Percentiles rank a stretch among this genome's conserved stretches.
Evolutionary conservation across 2,888 invertebrate species (phyloP).

Genomic region (Hedya salicella): DNA sequence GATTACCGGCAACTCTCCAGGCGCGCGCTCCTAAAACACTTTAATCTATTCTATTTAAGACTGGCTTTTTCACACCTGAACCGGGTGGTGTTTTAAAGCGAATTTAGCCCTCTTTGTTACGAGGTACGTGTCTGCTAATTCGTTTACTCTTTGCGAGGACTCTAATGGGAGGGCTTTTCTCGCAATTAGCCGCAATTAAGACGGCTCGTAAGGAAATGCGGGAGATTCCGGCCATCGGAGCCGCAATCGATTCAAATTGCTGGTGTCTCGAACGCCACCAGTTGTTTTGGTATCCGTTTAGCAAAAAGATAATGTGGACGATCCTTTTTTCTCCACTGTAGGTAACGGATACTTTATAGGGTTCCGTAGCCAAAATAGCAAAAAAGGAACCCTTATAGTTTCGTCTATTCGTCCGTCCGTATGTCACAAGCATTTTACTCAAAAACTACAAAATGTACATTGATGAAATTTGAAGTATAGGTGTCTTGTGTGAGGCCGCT

Average conservation of each 20-base stretch:
- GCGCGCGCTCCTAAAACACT: conserved; percentile 54
- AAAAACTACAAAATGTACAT: too few relatives aligned
- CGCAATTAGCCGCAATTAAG: conserved; percentile 82
- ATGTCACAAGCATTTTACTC: too few relatives aligned
- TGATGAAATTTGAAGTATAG: too few relatives aligned
- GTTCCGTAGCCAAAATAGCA: too few relatives aligned
- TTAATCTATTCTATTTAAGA: conserved; percentile 78
- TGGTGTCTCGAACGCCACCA: conserved; percentile 52
- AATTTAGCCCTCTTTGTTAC: conserved; percentile 74
- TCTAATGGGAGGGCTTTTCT: conserved; percentile 79
- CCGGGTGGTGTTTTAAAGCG: conserved; percentile 72
- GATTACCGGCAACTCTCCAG: conserved; percentile 49
- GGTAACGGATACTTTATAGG: too few relatives aligned
- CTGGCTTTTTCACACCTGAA: conserved; percentile 78
- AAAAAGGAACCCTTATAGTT: too few relatives aligned
- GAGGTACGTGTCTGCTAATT: conserved; percentile 78
- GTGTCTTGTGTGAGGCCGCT: too few relatives aligned
- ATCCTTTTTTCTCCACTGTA: too few relatives aligned
- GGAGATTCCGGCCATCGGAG: conserved; percentile 55
- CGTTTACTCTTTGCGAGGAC: conserved; percentile 77
- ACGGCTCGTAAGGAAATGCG: conserved; percentile 69
- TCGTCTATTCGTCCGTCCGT: too few relatives aligned
- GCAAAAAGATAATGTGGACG: background rate
- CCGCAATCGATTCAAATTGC: conserved; percentile 57
- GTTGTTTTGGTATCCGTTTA: conserved; percentile 45